Evolutionary conservation across 1,140 invertebrate genomes (phyloP).

Genomic region (Polypedilum pembai): DNA sequence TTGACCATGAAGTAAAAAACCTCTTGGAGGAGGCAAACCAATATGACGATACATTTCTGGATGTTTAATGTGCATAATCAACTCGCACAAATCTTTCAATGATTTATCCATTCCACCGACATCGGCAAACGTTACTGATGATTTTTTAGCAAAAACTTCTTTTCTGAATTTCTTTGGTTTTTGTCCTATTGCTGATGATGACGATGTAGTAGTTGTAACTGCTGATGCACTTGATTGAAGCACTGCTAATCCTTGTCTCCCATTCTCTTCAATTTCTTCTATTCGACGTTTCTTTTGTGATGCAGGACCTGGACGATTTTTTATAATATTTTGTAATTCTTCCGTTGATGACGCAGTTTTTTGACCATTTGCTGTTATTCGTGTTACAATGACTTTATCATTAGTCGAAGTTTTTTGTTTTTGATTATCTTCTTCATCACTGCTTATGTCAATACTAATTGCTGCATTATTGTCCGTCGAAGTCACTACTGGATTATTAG

Average conservation of each 20-base stretch:
- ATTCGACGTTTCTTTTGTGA: neutral
- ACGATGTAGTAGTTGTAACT: neutral
- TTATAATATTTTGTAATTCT: slow-evolving; percentile 24
- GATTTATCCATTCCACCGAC: slow-evolving; percentile 66
- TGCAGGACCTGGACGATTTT: slow-evolving; percentile 10
- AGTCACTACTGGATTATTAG: slow-evolving; percentile 39
- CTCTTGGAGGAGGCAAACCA: slow-evolving; percentile 72
- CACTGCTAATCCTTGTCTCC: no score
- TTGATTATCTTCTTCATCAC: slow-evolving; percentile 47
- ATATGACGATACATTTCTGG: slow-evolving; percentile 72
- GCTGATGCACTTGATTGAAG: neutral
- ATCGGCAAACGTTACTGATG: slow-evolving; percentile 58
- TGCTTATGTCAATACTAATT: slow-evolving; percentile 51
- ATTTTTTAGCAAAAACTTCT: slow-evolving; percentile 39
- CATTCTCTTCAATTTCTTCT: neutral
- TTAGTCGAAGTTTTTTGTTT: neutral
- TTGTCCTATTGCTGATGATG: slow-evolving; percentile 26
- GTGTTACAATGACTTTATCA: slow-evolving; percentile 1
- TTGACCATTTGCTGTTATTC: slow-evolving; percentile 27
- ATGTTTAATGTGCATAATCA: slow-evolving; percentile 75
- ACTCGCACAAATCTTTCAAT: slow-evolving; percentile 67
- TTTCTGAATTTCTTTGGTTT: slow-evolving; percentile 40
- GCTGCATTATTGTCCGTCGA: slow-evolving; percentile 39
- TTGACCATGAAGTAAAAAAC: slow-evolving; percentile 83
- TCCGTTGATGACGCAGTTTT: slow-evolving; percentile 30